phyloP scores from a whole-genome alignment of 2,797 vertebrate species.

The Cyprinella venusta region DNA sequence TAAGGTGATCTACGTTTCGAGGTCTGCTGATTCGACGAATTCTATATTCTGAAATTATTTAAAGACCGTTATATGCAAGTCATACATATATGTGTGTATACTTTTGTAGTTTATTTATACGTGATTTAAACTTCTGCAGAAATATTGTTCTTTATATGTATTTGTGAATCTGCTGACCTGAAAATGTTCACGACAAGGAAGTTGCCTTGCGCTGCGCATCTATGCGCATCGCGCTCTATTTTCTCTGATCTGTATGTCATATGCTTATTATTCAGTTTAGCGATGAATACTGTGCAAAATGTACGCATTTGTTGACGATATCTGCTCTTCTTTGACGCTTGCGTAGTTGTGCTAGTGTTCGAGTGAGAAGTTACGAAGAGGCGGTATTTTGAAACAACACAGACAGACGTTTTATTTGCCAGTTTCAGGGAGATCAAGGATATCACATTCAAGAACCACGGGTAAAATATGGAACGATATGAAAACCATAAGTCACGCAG shows the following conservation, averaged over 20 bases:
- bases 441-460: not conserved
- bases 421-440: not conserved
- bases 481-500: too few relatives aligned
- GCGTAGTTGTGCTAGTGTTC: not conserved
- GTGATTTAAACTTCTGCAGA: too few relatives aligned
- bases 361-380: not conserved
- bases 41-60: not conserved
- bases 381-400: conserved; percentile 49
- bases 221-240: not conserved
- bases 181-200: not conserved
- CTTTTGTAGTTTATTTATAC: not conserved
- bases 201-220: not conserved
- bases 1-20: fast-evolving
- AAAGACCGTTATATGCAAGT: not conserved
- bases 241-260: conserved; percentile 15
- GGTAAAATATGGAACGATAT: not conserved
- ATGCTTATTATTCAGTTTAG: not conserved
- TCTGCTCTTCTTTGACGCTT: not conserved
- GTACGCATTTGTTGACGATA: not conserved
- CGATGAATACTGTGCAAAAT: not conserved
- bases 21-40: not conserved
- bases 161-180: conserved; percentile 19
- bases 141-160: not conserved
- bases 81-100: not conserved
- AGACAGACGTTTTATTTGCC: not conserved